A percentile compares a stretch with the other conserved stretches of the same genome.
These are phyloP conservation scores for Megaleporinus macrocephalus DNA, from an alignment of 2,113 vertebrate species.

Conservation along the genomic window DNA sequence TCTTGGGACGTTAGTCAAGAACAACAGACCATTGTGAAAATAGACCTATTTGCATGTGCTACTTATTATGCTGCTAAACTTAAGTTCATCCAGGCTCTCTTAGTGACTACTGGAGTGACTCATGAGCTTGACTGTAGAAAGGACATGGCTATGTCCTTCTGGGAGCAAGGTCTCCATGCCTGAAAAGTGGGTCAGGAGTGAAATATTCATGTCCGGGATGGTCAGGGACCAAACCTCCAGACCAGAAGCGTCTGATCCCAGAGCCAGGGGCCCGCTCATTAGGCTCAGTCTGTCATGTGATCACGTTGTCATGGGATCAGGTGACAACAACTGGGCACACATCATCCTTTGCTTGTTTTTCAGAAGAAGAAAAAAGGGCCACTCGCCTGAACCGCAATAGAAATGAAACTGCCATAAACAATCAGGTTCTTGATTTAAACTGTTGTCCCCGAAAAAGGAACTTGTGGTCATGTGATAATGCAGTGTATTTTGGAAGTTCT, in stretches of 20 bases:
- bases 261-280: conserved; percentile 42
- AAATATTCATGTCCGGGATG: conserved; percentile 71
- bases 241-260: conserved; percentile 42
- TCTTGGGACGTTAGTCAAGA: not conserved
- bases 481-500: conserved; percentile 5
- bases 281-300: conserved; percentile 40
- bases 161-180: conserved; percentile 44
- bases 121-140: conserved; percentile 71
- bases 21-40: not conserved
- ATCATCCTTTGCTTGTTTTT: conserved; percentile 53
- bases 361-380: conserved; percentile 39
- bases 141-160: conserved; percentile 64
- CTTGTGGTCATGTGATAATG: conserved; percentile 31
- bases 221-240: conserved; percentile 50
- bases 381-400: conserved; percentile 23
- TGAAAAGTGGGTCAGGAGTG: conserved; percentile 72
- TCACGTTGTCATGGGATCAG: conserved; percentile 64
- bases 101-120: conserved; percentile 61
- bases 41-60: conserved; percentile 8
- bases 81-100: conserved; percentile 33
- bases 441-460: conserved; percentile 20
- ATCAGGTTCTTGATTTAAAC: conserved; percentile 36
- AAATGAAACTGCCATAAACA: conserved; percentile 45
- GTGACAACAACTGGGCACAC: conserved; percentile 63
- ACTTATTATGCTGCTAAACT: conserved; percentile 31